Evolutionary conservation across 1,140 invertebrate genomes (phyloP).

Genomic region (Brachionus rubens): DNA sequence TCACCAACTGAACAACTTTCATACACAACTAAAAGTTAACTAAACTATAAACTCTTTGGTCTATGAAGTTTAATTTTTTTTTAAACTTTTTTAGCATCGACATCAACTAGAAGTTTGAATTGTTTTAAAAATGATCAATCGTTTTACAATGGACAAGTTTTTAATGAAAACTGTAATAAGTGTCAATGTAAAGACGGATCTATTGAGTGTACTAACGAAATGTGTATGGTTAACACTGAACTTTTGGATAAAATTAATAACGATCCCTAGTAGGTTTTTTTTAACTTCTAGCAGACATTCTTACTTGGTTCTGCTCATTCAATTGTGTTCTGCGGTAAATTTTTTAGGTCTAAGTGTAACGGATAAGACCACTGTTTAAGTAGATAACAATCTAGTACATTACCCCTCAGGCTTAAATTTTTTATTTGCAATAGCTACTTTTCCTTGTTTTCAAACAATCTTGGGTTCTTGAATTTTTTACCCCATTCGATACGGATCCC

Average conservation of each 20-base stretch:
- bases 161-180: conserved; percentile 30
- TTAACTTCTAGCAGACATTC: too few species aligned
- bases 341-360: too few species aligned
- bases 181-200: conserved; percentile 10
- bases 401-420: too few species aligned
- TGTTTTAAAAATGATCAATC: not conserved
- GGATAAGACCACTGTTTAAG: too few species aligned
- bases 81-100: not conserved
- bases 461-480: too few species aligned
- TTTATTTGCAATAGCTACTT: too few species aligned
- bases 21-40: conserved; percentile 6
- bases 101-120: not conserved
- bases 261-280: conserved; percentile 51
- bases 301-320: too few species aligned
- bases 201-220: conserved; percentile 68
- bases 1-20: not conserved
- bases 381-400: too few species aligned
- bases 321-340: too few species aligned
- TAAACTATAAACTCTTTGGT: not conserved
- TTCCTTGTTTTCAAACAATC: too few species aligned
- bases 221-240: conserved; percentile 71
- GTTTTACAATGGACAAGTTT: not conserved
- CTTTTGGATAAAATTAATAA: conserved; percentile 69
- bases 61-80: not conserved
- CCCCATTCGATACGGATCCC: too few species aligned